Base-by-base conservation (phyloP, 2,888 invertebrate genomes). In the Terebella lapidaria region DNA sequence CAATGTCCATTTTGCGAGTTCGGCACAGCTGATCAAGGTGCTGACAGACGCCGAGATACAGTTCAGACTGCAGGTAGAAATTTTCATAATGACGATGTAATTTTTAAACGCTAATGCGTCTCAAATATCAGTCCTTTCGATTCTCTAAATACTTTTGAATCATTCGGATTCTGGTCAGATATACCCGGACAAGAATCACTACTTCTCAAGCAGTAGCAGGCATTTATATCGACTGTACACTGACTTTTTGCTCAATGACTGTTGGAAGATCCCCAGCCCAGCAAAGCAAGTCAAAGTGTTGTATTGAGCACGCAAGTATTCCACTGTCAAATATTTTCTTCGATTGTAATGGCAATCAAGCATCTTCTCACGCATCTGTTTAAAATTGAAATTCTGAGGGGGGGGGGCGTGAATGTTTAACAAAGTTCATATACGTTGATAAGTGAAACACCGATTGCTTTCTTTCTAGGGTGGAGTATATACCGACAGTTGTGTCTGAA, bases 1-100 rank as follows among this genome's bases (percentile, higher is more conserved):
- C 47, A 61, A 65, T 30, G 59, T 64, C 2, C 65, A 54, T n/a
- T 62, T 59, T 45, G 51, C 59, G 15, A 65, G 60, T 45, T 54
- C 61, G 1, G 28, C 57, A 3, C 56, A 30, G n/a, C 28, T 64
- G 42, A 54, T 61, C 20, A 49, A 47, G 22, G 49, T 58, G 22
- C 58, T 65, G 22, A 56, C 59, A 30, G 59, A 61, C 15, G 49
- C 42, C 3, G 65, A 65, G 18, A 61, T 65, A 35, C 61, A 61
- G 35, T 64, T 56, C 45, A 47, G 60, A 20, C 53, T 62, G 35
- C 61, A 64, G 54, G 65, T 65, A 26, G 30, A 28, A n/a, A n/a
- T n/a, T n/a, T n/a, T n/a, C n/a, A n/a, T 15, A 35, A 15, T 35
- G 35, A 35, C 10, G 18, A 15, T 15, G 18, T 18, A 18, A 18